Evolutionary conservation across 2,888 invertebrate genomes (phyloP), one percentile per base, ranked within the genome.

Genomic region (Arctia plantaginis): DNA sequence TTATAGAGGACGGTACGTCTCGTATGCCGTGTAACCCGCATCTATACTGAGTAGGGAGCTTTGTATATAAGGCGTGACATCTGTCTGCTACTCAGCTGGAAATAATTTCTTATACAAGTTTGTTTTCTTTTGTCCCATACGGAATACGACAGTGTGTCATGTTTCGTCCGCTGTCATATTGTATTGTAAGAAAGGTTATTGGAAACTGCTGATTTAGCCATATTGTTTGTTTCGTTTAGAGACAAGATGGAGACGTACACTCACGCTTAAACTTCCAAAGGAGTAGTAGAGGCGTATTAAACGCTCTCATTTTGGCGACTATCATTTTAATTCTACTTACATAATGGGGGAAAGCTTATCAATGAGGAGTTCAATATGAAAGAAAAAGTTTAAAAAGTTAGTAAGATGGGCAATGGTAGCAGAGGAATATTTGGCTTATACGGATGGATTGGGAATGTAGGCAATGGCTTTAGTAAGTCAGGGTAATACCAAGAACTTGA

Each of bases 1-100:
- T 66, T 76, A 80, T 84, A 79, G 77, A 72, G 80, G 73, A 44
- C 76, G 74, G 59, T 64, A 67, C 69, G 73, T 47, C 51, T 66
- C 66, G 35, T 71, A 66, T 55, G 6, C 44, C 68, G 39, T 65
- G 67, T 30, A 12, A 55, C 55, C 44, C 27, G 30, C 33, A 69
- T 69, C 64, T 73, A 41, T 39, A 66, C 35, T n/a, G 47, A n/a
- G 55, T 13, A 35, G 44, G 27, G 20, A 44, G 44, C 10, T 72
- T 68, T 72, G 62, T 73, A 76, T 75, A 74, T 75, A 71, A 68
- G 73, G 51, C 44, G 66, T 51, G 39, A 71, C 55, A 67, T 75
- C 74, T 75, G 66, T 66, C 51, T 68, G 66, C 68, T 72, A 76
- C 67, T 39, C 71, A 66, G 66, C 55, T 51, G 72, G 55, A 66